Conservation (phyloP, 2,888 invertebrate genomes). For the Trichogramma dendrolimi region DNA sequence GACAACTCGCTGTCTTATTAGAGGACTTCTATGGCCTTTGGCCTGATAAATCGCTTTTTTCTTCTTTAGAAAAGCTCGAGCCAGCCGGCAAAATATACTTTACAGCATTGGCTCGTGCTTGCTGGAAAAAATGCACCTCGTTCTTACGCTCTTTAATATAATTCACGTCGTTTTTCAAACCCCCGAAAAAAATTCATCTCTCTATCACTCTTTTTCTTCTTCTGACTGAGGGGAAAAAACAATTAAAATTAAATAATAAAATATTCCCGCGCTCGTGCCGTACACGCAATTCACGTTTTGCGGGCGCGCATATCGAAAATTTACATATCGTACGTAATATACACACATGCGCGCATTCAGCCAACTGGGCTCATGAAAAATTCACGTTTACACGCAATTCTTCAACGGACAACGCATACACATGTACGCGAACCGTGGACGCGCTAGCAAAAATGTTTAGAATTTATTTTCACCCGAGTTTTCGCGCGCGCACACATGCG, state of each 20-base stretch:
- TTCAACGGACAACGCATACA: conserved; percentile 14
- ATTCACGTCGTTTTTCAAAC: too few relatives aligned
- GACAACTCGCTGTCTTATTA: conserved; percentile 29
- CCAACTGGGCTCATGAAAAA: conserved; percentile 20
- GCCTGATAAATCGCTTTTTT: conserved; percentile 28
- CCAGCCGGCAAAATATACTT: not conserved
- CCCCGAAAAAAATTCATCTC: conserved; percentile 11
- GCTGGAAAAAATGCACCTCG: too few relatives aligned
- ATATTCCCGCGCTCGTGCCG: not conserved
- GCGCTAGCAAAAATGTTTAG: conserved; percentile 8
- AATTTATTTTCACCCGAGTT: conserved; percentile 29
- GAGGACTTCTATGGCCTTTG: conserved; percentile 6
- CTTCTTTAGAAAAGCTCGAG: too few relatives aligned
- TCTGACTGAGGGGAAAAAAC: not conserved
- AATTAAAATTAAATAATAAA: conserved; percentile 20
- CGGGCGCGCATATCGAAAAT: conserved; percentile 14
- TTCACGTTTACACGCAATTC: conserved; percentile 20
- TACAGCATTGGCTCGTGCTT: not conserved
- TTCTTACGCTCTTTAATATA: not conserved
- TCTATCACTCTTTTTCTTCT: conserved; percentile 4
- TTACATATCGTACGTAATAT: conserved; percentile 24
- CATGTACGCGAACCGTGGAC: not conserved
- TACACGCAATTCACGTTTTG: not conserved
- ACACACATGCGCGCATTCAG: conserved; percentile 15
- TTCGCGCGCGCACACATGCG: not conserved